Evolutionary conservation across 2,888 invertebrate species (phyloP).

Genomic region (Halocaridina rubra): DNA sequence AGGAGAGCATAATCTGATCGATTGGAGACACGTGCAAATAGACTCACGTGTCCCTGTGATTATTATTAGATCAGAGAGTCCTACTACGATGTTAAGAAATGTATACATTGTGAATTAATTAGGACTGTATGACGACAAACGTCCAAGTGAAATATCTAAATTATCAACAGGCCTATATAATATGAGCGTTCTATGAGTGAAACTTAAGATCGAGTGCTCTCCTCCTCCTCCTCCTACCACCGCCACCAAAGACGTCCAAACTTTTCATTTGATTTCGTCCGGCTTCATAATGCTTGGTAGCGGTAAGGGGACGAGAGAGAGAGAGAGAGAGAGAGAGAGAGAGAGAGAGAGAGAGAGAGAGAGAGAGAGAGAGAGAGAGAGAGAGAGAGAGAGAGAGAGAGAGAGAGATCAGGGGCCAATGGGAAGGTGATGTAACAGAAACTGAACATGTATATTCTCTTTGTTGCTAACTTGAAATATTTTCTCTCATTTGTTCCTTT

Average conservation of each 20-base stretch:
- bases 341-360: constrained; percentile 1
- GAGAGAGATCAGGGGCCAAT: constrained; percentile 15
- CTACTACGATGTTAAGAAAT: too few relatives aligned
- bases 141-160: neutral
- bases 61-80: too few relatives aligned
- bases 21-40: constrained; percentile 30
- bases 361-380: neutral
- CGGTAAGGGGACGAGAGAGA: neutral
- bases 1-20: neutral
- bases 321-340: constrained; percentile 4
- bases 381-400: constrained; percentile 14
- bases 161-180: neutral
- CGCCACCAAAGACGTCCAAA: neutral
- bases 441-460: neutral
- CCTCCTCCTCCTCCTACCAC: neutral
- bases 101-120: neutral
- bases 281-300: neutral
- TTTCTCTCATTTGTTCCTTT: neutral
- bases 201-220: neutral
- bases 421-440: constrained; percentile 47
- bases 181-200: neutral
- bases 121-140: neutral
- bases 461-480: neutral
- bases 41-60: constrained; percentile 25
- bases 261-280: neutral